phyloP scores from a whole-genome alignment of 2,797 vertebrate species.

The Galago senegalensis region DNA sequence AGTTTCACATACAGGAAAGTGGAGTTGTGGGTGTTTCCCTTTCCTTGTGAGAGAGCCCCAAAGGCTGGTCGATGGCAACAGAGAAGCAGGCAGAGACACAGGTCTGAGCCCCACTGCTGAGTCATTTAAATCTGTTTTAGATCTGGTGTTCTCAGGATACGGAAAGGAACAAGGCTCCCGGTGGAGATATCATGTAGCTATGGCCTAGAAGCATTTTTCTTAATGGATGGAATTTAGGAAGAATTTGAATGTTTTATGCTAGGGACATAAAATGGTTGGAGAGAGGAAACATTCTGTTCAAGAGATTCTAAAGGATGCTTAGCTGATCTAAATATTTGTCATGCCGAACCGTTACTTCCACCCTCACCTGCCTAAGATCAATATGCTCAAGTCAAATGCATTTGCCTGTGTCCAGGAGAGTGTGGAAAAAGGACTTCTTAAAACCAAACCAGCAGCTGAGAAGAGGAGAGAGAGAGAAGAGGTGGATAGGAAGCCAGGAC shows the following conservation, averaged over 20 bases:
- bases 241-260: slow-evolving; percentile 61
- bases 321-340: slow-evolving; percentile 50
- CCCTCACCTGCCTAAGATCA: slow-evolving; percentile 34
- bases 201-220: slow-evolving; percentile 27
- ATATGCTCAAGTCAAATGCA: neutral
- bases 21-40: neutral
- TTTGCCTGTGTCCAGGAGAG: neutral
- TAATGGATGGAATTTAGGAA: slow-evolving; percentile 46
- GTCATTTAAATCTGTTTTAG: slow-evolving; percentile 14
- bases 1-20: neutral
- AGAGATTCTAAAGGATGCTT: slow-evolving; percentile 28
- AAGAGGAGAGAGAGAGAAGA: neutral
- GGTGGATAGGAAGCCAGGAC: neutral
- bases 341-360: neutral
- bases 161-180: slow-evolving; percentile 15
- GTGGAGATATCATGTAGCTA: neutral
- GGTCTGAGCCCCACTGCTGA: neutral
- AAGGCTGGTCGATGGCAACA: neutral
- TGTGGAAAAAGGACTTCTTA: slow-evolving; percentile 37
- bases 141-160: slow-evolving; percentile 32
- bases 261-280: neutral
- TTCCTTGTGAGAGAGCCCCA: neutral
- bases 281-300: slow-evolving; percentile 43
- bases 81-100: neutral
- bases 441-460: neutral